Conservation (phyloP, 2,113 vertebrate genomes). For the Apodemus speciosus region DNA sequence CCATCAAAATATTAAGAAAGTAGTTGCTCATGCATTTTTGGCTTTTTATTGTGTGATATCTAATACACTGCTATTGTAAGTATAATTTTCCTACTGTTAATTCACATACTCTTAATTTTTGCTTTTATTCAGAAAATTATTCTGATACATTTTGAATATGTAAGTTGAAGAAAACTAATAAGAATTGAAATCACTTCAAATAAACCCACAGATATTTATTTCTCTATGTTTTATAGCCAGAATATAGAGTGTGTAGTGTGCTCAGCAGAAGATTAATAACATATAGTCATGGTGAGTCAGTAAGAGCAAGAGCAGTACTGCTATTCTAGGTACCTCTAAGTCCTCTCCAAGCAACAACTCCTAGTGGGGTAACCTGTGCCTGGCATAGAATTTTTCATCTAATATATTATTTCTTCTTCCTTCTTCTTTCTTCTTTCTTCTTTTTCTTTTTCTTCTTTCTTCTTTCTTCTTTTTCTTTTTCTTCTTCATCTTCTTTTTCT, state of each 20-base stretch:
- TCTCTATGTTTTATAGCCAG: not conserved
- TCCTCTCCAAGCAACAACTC: not conserved
- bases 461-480: no score
- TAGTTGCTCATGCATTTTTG: conserved; percentile 45
- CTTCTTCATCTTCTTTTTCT: no score
- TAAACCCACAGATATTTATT: not conserved
- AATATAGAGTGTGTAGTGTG: not conserved
- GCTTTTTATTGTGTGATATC: conserved; percentile 63
- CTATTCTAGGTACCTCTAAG: not conserved
- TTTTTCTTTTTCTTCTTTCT: no score
- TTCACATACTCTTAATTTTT: not conserved
- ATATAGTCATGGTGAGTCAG: not conserved
- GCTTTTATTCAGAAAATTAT: conserved; percentile 68
- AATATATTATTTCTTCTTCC: not conserved
- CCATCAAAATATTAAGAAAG: conserved; percentile 33
- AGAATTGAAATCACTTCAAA: conserved; percentile 12
- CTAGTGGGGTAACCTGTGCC: not conserved
- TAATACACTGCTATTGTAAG: conserved; percentile 54
- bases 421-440: no score
- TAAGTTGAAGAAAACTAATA: conserved; percentile 49
- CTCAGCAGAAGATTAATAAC: not conserved
- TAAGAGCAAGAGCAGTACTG: rapidly evolving
- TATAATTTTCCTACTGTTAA: conserved; percentile 54
- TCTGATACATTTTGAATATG: conserved; percentile 72
- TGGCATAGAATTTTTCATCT: not conserved